Base-by-base conservation (phyloP, 2,888 invertebrate species). In the Laothoe populi region DNA sequence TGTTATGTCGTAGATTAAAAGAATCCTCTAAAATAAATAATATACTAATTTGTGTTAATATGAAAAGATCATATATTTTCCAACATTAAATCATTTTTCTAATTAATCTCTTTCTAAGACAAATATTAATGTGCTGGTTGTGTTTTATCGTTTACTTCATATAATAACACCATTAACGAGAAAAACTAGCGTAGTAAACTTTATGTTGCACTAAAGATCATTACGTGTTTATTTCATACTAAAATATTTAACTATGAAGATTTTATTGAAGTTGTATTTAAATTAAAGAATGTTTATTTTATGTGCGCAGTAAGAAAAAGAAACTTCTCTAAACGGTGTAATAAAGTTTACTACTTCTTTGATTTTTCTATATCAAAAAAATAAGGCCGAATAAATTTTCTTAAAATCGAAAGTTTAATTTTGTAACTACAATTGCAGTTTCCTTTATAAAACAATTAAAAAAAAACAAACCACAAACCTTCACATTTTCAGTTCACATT, bases 401-500 rank as follows among this genome's bases (percentile, higher is more conserved):
- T 24, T 53, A 16, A 53, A 16, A 13, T 53, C n/a, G n/a, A n/a
- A n/a, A n/a, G 16, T 53, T 53, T 26, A 31, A 31, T 5, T 31
- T 2, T 16, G 57, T n/a, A 40, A 21, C 13, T 58, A 58, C n/a
- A 35, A 31, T 26, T 1, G 21, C 49, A 42, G 53, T 46, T 61
- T 61, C 57, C 57, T 57, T 57, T 46, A 57, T 57, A 44, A 61
- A 61, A 35, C 42, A 26, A 31, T 13, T 1, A 11, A 19, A 44
- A 57, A 61, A 23, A 24, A 48, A 60, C 7, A 8, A 40, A 23
- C 46, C 65, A 79, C 83, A 75, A 82, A 83, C 84, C 83, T 84
- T 74, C 76, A 80, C 79, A 78, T 78, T 73, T 66, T 75, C 72
- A 70, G 68, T 68, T 64, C 68, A 75, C 74, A 71, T 61, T 60